Conservation (phyloP, 2,797 vertebrate genomes). For the Poliocrania exsul region DNA sequence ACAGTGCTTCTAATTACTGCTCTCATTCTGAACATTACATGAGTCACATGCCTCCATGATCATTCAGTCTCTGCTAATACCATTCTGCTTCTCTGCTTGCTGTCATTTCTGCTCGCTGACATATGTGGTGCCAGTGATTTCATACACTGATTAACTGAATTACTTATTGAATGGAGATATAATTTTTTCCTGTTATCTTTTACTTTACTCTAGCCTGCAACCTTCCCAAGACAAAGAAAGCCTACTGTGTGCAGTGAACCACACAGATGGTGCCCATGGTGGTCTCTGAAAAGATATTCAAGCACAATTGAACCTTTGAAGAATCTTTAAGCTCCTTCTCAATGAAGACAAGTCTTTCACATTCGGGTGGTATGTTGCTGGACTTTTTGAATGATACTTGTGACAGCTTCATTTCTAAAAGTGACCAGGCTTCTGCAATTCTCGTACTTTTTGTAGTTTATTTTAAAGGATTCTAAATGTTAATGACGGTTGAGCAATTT, state of each 20-base stretch:
- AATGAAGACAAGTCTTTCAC: background rate
- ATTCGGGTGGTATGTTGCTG: background rate
- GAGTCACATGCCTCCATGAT: background rate
- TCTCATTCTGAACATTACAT: background rate
- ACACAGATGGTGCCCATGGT: background rate
- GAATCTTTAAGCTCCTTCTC: background rate
- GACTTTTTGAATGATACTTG: background rate
- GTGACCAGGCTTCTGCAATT: background rate
- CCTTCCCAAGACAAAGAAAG: background rate
- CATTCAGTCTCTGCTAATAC: background rate
- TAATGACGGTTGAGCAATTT: background rate
- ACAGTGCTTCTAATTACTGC: background rate
- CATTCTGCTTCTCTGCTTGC: background rate
- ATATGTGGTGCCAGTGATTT: background rate
- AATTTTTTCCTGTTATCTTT: background rate
- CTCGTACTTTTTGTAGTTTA: background rate
- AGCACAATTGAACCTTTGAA: background rate
- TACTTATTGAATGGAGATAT: background rate
- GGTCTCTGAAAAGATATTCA: background rate
- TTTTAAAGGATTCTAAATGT: background rate
- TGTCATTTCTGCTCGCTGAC: background rate
- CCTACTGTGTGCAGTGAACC: background rate
- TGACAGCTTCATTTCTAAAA: background rate
- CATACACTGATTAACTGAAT: background rate
- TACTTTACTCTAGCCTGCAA: background rate